Percentiles rank a stretch among this genome's conserved stretches.
Evolutionary conservation across 2,797 vertebrate genomes (phyloP).

Genomic region (Gymnopithys bicolor): DNA sequence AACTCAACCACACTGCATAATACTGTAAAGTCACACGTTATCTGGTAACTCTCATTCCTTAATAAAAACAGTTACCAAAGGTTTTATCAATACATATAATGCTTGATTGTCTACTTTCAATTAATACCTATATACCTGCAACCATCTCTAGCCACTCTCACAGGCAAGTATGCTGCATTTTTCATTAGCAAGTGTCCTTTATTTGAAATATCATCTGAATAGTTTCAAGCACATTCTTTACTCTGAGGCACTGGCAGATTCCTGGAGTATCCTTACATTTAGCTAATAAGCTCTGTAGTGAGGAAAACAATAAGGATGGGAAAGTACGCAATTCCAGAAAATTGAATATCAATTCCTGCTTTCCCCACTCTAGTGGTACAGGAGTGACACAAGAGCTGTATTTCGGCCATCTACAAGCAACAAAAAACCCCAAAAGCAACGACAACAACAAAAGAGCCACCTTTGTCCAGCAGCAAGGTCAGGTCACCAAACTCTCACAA

Average conservation of each 20-base stretch:
- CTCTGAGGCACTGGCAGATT: rapidly evolving
- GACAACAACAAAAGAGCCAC: no score
- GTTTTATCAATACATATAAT: neutral
- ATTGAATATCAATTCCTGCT: neutral
- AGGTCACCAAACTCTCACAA: neutral
- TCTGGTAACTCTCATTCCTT: neutral
- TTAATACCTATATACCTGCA: rapidly evolving
- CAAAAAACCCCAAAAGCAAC: neutral
- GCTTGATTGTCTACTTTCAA: neutral
- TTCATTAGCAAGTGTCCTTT: neutral
- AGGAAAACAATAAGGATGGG: neutral
- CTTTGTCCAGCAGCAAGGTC: neutral
- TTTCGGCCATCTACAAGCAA: neutral
- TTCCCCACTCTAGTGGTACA: neutral
- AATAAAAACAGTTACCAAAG: neutral
- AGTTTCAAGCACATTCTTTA: neutral
- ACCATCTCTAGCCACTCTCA: neutral
- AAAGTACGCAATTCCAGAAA: neutral
- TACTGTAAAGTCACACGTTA: neutral
- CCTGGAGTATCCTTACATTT: neutral
- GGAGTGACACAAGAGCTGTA: neutral
- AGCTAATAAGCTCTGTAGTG: neutral
- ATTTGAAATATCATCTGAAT: neutral
- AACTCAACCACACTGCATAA: neutral
- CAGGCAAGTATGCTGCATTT: neutral